Conservation (phyloP, 2,888 invertebrate genomes). For the Eristalis pertinax region DNA sequence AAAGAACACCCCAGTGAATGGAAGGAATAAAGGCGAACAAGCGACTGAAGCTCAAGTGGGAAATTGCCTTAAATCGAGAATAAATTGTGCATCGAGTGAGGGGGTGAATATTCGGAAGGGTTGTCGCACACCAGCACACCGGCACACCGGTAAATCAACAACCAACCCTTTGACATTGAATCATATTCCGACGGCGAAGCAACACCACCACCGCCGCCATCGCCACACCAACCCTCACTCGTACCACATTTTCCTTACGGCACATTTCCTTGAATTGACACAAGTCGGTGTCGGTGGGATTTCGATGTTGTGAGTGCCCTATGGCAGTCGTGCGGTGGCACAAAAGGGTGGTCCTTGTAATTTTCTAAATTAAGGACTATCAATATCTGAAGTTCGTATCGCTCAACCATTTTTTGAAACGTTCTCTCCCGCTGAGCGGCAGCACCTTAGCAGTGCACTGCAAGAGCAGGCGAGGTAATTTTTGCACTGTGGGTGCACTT, state of each 20-base stretch:
- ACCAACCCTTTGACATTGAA: conserved; percentile 70
- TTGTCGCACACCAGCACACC: conserved; percentile 11
- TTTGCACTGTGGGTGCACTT: conserved; percentile 7
- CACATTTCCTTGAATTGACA: conserved; percentile 40
- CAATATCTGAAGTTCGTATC: conserved; percentile 56
- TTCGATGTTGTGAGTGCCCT: conserved; percentile 5
- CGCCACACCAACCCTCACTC: background rate
- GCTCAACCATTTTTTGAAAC: conserved; percentile 31
- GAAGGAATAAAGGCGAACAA: conserved; percentile 26
- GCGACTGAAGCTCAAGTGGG: conserved; percentile 64
- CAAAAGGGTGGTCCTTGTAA: conserved; percentile 62
- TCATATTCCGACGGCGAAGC: conserved; percentile 50
- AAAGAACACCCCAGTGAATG: conserved; percentile 18
- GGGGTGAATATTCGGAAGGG: conserved; percentile 46
- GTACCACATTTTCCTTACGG: conserved; percentile 7
- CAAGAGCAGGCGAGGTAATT: conserved; percentile 8
- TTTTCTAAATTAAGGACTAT: conserved; percentile 66
- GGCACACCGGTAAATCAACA: conserved; percentile 8
- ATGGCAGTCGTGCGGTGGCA: conserved; percentile 11
- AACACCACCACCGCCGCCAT: background rate
- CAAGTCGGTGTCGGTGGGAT: conserved; percentile 33
- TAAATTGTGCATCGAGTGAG: conserved; percentile 59
- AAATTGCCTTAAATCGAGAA: conserved; percentile 70
- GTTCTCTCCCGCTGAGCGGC: conserved; percentile 2
- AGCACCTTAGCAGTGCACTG: background rate